Conservation (phyloP, 2,797 vertebrate species). For the Pseudochromis fuscus region DNA sequence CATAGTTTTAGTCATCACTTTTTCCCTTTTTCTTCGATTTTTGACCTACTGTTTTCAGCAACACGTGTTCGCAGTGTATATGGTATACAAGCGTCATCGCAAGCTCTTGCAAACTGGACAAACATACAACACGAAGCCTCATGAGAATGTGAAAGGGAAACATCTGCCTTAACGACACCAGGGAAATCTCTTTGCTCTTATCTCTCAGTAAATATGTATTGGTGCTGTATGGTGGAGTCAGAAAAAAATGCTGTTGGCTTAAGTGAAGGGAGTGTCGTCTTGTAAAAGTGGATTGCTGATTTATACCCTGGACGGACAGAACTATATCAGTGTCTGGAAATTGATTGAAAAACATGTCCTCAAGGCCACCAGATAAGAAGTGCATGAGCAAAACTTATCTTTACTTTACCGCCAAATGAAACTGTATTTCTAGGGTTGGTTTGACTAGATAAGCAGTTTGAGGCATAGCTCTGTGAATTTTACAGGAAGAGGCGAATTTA, state of each 20-base stretch:
- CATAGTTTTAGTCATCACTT: too few species aligned
- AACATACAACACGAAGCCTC: too few species aligned
- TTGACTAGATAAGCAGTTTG: not conserved
- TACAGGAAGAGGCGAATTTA: too few species aligned
- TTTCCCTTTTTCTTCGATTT: too few species aligned
- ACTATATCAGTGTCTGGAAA: conserved; percentile 5
- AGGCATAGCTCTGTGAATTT: too few species aligned
- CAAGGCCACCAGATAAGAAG: not conserved
- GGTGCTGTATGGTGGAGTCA: not conserved
- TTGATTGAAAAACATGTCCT: not conserved
- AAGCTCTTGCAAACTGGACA: too few species aligned
- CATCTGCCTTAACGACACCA: not conserved
- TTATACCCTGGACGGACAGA: not conserved
- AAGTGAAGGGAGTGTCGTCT: not conserved
- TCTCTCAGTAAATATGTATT: not conserved
- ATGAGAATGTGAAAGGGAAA: too few species aligned
- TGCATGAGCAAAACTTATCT: not conserved
- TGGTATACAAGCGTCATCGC: too few species aligned
- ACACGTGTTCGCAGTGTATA: too few species aligned
- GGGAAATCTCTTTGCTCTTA: not conserved
- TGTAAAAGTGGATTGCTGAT: not conserved
- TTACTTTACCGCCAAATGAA: not conserved
- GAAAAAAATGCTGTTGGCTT: not conserved
- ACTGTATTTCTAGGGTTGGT: not conserved
- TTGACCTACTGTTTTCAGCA: too few species aligned